These are phyloP conservation scores for Dasypolia templi DNA, from an alignment of 2,888 invertebrate species.

Conservation along the genomic window DNA sequence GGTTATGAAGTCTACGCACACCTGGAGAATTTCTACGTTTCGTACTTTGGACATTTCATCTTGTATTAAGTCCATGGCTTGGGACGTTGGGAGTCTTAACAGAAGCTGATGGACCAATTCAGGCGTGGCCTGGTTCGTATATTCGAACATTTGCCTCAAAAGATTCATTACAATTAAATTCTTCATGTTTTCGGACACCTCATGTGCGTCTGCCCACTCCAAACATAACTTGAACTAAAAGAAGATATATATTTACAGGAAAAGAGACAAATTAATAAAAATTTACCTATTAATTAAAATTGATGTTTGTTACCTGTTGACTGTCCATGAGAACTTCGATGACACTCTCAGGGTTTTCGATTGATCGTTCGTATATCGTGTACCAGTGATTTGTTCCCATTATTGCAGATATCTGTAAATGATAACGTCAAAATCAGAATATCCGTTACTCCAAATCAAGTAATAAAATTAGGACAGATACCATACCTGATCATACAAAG, in stretches of 20 bases:
- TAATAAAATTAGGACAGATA: neutral
- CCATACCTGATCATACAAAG: conserved; percentile 91
- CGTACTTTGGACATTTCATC: conserved; percentile 91
- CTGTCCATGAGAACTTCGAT: conserved; percentile 90
- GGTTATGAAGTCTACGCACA: conserved; percentile 91
- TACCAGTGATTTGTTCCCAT: conserved; percentile 91
- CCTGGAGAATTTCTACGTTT: conserved; percentile 91
- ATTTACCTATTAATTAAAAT: neutral
- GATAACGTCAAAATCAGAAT: neutral
- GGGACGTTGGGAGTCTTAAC: conserved; percentile 89
- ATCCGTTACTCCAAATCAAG: neutral
- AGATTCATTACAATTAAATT: conserved; percentile 89
- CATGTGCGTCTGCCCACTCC: conserved; percentile 93
- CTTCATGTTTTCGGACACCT: conserved; percentile 90
- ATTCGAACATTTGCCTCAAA: conserved; percentile 90
- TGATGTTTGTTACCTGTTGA: conserved; percentile 82
- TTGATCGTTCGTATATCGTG: conserved; percentile 89
- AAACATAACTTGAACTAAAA: conserved; percentile 92
- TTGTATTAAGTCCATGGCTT: conserved; percentile 91
- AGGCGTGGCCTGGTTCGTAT: conserved; percentile 85
- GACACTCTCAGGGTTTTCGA: conserved; percentile 88
- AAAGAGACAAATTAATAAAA: neutral
- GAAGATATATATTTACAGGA: neutral
- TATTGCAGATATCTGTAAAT: conserved; percentile 89
- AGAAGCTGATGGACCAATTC: conserved; percentile 89